These are phyloP conservation scores for Cyclargus thomasi DNA, from an alignment of 1,140 invertebrate genomes.

Conservation along the genomic window DNA sequence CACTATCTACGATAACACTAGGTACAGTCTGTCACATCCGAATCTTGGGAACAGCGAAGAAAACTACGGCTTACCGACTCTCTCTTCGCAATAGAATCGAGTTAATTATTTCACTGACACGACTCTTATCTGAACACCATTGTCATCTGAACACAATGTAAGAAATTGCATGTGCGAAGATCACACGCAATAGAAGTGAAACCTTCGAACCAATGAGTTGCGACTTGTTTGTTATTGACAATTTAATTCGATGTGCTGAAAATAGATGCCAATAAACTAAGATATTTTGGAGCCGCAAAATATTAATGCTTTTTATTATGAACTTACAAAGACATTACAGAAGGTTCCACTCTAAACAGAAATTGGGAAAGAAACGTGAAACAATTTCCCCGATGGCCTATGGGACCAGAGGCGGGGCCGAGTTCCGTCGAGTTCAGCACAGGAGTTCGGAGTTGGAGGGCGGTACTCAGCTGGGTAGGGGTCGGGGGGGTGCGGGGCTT, in stretches of 20 bases:
- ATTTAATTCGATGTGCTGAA: background rate
- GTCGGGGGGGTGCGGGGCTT: slow-evolving; percentile 59
- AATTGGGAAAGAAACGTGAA: slow-evolving; percentile 39
- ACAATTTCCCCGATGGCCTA: slow-evolving; percentile 52
- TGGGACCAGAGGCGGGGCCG: slow-evolving; percentile 65
- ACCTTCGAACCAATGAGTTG: background rate
- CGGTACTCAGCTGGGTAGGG: slow-evolving; percentile 74
- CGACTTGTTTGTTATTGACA: background rate
- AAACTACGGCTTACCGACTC: slow-evolving; percentile 65
- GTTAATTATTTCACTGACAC: slow-evolving; percentile 56
- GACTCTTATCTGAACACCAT: slow-evolving; percentile 34
- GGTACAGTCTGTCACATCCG: slow-evolving; percentile 68
- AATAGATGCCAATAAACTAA: background rate
- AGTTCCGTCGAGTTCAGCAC: slow-evolving; percentile 74
- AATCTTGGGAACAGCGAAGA: slow-evolving; percentile 70
- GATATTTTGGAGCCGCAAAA: too few relatives aligned
- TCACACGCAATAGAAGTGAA: background rate
- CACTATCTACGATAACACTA: slow-evolving; percentile 71
- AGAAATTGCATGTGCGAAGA: background rate
- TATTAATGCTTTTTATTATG: too few relatives aligned
- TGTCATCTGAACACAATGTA: slow-evolving; percentile 7
- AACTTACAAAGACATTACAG: background rate
- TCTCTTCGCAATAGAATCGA: slow-evolving; percentile 46
- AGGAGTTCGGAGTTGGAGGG: slow-evolving; percentile 75
- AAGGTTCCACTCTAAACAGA: background rate